Conservation (phyloP, 2,113 vertebrate genomes). For the Ictalurus furcatus region DNA sequence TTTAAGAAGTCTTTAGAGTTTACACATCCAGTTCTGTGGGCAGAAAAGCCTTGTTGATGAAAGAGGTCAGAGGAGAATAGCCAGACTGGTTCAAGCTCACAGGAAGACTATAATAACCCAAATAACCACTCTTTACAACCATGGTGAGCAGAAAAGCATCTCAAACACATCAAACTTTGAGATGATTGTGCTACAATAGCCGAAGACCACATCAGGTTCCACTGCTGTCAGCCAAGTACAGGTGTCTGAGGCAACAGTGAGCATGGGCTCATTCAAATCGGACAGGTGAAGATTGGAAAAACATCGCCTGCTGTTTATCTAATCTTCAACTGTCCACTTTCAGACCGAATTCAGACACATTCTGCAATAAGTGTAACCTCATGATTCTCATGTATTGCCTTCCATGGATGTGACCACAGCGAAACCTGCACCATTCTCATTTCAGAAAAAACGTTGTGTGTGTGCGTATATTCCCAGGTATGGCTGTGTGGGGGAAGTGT, state of each 20-base stretch:
- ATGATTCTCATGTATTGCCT: background rate
- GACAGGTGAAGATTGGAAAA: background rate
- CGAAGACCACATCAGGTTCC: background rate
- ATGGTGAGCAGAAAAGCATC: background rate
- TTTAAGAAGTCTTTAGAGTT: too few species aligned
- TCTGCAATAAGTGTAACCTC: background rate
- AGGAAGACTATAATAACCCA: background rate
- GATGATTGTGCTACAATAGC: background rate
- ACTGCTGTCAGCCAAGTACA: background rate
- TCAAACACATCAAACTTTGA: too few species aligned
- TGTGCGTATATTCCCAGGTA: slow-evolving; percentile 72
- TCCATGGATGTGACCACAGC: background rate
- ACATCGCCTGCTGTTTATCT: background rate
- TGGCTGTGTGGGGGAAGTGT: slow-evolving; percentile 97
- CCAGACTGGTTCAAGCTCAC: background rate
- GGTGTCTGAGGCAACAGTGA: background rate
- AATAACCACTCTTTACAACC: background rate
- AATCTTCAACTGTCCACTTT: background rate
- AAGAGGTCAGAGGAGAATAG: too few species aligned
- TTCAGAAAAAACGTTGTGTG: background rate
- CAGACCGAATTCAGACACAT: background rate
- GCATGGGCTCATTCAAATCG: background rate
- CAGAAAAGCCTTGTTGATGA: background rate
- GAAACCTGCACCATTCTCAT: background rate
- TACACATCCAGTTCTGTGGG: too few species aligned